Conservation (phyloP, 2,888 invertebrate species). For the Gerosis bhagava region DNA sequence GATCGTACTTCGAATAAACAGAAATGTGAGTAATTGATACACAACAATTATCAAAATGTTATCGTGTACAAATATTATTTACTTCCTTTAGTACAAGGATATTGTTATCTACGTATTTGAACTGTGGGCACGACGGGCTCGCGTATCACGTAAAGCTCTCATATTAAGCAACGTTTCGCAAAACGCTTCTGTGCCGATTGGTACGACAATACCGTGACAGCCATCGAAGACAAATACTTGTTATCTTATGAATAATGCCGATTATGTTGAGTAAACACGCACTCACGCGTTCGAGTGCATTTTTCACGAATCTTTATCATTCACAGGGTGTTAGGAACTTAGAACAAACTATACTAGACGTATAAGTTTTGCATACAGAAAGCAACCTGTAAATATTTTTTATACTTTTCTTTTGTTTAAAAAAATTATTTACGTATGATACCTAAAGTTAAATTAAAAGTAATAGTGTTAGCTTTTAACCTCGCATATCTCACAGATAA, state of each 20-base stretch:
- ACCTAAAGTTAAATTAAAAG: too few relatives aligned
- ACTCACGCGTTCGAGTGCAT: slow-evolving; percentile 66
- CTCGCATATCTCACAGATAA: too few relatives aligned
- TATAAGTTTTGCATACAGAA: too few relatives aligned
- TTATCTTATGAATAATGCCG: slow-evolving; percentile 82
- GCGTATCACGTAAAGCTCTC: slow-evolving; percentile 47
- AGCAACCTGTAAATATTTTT: too few relatives aligned
- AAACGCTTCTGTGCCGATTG: slow-evolving; percentile 59
- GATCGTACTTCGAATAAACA: too few relatives aligned
- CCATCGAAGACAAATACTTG: slow-evolving; percentile 75
- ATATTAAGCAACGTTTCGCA: slow-evolving; percentile 72
- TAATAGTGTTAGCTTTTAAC: too few relatives aligned
- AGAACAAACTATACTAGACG: neutral
- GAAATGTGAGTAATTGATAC: too few relatives aligned
- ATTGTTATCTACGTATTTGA: slow-evolving; percentile 47
- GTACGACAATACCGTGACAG: slow-evolving; percentile 71
- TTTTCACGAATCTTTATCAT: slow-evolving; percentile 68
- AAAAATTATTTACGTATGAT: too few relatives aligned
- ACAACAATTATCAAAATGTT: too few relatives aligned
- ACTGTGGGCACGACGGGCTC: slow-evolving; percentile 40
- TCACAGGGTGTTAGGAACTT: slow-evolving; percentile 55
- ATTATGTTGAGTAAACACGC: slow-evolving; percentile 76
- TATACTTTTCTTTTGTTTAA: too few relatives aligned
- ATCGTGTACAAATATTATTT: slow-evolving; percentile 15
- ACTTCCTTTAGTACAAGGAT: slow-evolving; percentile 4